phyloP scores from a whole-genome alignment of 2,113 vertebrate species.

The Muntiacus reevesi region DNA sequence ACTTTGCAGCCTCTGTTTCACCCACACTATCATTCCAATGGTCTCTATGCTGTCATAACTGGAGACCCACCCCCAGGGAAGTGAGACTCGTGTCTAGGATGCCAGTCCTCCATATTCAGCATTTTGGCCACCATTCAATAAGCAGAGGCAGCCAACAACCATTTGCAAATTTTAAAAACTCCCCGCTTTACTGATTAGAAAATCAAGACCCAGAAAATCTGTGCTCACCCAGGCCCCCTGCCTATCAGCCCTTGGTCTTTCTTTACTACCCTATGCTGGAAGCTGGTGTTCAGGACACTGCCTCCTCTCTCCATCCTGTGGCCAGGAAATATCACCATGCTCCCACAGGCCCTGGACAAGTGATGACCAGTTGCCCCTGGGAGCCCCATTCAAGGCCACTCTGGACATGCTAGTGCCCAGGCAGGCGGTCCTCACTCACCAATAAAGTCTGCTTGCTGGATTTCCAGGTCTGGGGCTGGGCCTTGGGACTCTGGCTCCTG shows the following conservation, averaged over 20 bases:
- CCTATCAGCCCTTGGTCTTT: not conserved
- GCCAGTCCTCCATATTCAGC: not conserved
- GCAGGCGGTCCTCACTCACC: slow-evolving; percentile 73
- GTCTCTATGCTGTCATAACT: not conserved
- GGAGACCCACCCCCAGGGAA: not conserved
- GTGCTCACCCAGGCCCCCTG: not conserved
- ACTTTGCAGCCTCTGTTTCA: not conserved
- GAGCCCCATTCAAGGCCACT: not conserved
- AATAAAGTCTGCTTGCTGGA: slow-evolving; percentile 84
- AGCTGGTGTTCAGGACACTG: not conserved
- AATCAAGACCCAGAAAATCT: not conserved
- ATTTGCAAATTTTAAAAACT: not conserved
- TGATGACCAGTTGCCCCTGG: not conserved
- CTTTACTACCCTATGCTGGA: not conserved
- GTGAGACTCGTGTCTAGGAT: not conserved
- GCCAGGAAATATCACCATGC: not conserved
- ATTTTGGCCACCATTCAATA: not conserved
- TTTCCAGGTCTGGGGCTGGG: slow-evolving; percentile 86
- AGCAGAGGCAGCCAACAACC: not conserved
- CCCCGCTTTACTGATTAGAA: not conserved
- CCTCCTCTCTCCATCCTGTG: not conserved
- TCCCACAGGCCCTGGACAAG: not conserved
- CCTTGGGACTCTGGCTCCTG: slow-evolving; percentile 83
- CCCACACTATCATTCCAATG: not conserved
- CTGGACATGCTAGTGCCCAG: not conserved